Conservation (phyloP, 2,797 vertebrate species). For the Cossypha caffra region DNA sequence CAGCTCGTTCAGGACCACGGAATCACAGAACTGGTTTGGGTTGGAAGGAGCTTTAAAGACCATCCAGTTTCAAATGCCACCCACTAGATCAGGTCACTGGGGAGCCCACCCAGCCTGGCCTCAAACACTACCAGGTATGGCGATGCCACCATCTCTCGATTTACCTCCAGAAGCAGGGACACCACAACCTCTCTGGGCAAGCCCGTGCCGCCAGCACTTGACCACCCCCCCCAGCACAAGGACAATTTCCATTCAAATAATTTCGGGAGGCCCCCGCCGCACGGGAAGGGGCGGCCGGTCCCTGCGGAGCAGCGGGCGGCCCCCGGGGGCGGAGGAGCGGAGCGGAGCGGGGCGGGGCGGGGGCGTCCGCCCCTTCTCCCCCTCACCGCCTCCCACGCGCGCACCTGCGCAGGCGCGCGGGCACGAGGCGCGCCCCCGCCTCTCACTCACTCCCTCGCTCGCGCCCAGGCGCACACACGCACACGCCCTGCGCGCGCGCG, state of each 20-base stretch:
- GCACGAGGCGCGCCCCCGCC: neutral
- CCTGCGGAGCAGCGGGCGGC: accelerated
- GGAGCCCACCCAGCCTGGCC: neutral
- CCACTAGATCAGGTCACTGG: neutral
- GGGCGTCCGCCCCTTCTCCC: neutral
- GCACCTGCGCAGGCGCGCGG: constrained; percentile 29
- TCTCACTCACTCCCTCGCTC: neutral
- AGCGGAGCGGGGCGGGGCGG: neutral
- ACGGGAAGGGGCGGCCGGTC: accelerated
- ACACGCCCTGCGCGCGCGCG: neutral
- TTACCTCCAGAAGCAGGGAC: neutral
- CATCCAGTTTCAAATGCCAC: neutral
- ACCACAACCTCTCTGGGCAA: neutral
- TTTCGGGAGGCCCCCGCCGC: neutral
- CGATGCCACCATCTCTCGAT: neutral
- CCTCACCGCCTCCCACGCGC: neutral
- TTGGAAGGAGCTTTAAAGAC: neutral
- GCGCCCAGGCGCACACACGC: too few relatives aligned
- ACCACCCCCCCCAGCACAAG: accelerated
- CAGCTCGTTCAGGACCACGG: neutral
- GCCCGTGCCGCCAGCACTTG: neutral
- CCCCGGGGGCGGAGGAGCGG: neutral
- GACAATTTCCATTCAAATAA: accelerated
- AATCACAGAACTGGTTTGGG: neutral
- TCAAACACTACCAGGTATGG: accelerated